These are phyloP conservation scores for Palythoa grandis DNA, from an alignment of 92 coral and sea anemone genomes.

Conservation along the genomic window DNA sequence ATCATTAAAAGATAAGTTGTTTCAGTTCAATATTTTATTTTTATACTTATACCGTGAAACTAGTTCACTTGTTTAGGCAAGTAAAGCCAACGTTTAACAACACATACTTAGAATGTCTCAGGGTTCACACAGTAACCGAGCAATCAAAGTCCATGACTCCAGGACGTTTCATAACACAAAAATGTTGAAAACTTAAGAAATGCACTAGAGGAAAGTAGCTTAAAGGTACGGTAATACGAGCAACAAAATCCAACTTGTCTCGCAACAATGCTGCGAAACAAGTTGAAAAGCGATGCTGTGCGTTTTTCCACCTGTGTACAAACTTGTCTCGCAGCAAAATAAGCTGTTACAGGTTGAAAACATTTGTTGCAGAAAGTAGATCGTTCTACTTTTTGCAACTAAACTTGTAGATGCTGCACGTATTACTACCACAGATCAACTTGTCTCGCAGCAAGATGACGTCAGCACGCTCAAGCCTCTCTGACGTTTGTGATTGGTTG, in stretches of 20 bases:
- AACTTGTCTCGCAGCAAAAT: constrained; percentile 27
- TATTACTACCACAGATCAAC: constrained; percentile 5
- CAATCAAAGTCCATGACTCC: too few relatives aligned
- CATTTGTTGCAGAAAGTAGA: constrained; percentile 24
- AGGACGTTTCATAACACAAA: too few relatives aligned
- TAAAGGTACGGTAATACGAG: constrained; percentile 1
- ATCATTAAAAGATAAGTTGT: too few relatives aligned
- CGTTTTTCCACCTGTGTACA: neutral
- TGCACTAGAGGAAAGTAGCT: too few relatives aligned
- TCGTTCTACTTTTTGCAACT: constrained; percentile 25
- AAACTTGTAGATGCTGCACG: constrained; percentile 12
- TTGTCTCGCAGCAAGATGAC: neutral
- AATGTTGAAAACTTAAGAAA: too few relatives aligned
- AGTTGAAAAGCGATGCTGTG: constrained; percentile 13
- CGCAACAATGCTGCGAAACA: constrained; percentile 8
- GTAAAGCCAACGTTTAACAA: too few relatives aligned
- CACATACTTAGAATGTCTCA: too few relatives aligned
- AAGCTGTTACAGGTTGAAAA: constrained; percentile 9
- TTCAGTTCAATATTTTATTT: too few relatives aligned
- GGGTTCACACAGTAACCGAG: too few relatives aligned
- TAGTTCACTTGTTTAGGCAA: too few relatives aligned
- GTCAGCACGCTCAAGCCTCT: neutral
- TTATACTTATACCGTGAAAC: too few relatives aligned
- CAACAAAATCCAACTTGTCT: neutral
- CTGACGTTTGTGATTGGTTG: constrained; percentile 26